Evolutionary conservation across 2,888 invertebrate species (phyloP), one percentile per base, ranked within the genome.

Genomic region (Nezara viridula): DNA sequence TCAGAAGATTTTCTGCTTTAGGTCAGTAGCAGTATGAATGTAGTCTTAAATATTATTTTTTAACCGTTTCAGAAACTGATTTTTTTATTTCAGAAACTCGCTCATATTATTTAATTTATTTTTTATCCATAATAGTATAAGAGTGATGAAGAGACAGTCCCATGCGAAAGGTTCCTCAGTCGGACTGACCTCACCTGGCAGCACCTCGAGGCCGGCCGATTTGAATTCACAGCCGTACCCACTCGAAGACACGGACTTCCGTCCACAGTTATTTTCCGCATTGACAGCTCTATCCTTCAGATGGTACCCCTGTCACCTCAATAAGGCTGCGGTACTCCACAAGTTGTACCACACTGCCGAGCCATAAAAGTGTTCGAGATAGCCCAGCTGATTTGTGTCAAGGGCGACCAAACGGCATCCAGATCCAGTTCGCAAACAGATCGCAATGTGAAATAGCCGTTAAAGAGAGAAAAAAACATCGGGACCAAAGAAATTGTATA

Each of bases 231-330:
- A 60, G 60, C 27, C 27, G 60, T 60, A 60, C 12, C 14, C 60
- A 24, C 27, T 0, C 27, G 60, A 60, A n/a, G 14, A 60, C 16
- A 60, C 60, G 60, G 60, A 60, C 60, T 60, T 60, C 60, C 60
- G 60, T 60, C 60, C 60, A 27, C 60, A 60, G 60, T 32, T 27
- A 60, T 60, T 55, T 55, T 60, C 60, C 60, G 60, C 60, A 27
- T 60, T 60, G 60, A 60, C 60, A 27, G 27, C 6, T 27, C 60
- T 60, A 60, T 60, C 60, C 60, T 60, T 60, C 60, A 27, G 27
- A 16, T 32, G 5, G 27, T 16, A 60, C 27, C 60, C 2, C 14
- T 27, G 4, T 5, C 1, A 44, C 60, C 27, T 60, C 60, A 2
- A 60, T 60, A 60, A 60, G 60, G 27, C 27, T 27, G 27, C 12